Evolutionary conservation across 2,888 invertebrate genomes (phyloP).

Genomic region (Apoda limacodes): DNA sequence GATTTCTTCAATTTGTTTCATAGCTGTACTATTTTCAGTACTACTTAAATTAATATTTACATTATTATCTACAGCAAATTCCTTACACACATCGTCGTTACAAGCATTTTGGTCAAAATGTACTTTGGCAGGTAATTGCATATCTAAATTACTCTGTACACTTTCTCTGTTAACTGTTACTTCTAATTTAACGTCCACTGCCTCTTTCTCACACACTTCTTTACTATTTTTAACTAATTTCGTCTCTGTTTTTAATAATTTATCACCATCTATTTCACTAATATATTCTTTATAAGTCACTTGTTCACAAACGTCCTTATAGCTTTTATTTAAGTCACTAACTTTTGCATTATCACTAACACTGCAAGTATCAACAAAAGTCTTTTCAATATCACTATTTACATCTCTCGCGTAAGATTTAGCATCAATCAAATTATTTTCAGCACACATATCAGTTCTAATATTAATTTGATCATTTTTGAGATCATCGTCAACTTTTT

Average conservation of each 20-base stretch:
- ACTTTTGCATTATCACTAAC: slow-evolving; percentile 17
- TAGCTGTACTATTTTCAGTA: slow-evolving; percentile 30
- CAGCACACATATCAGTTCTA: slow-evolving; percentile 5
- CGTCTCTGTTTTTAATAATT: slow-evolving; percentile 33
- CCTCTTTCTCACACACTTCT: slow-evolving; percentile 29
- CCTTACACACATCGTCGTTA: slow-evolving; percentile 26
- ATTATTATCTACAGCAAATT: slow-evolving; percentile 21
- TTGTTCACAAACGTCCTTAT: slow-evolving; percentile 33
- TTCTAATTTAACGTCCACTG: slow-evolving; percentile 31
- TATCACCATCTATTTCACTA: slow-evolving; percentile 23
- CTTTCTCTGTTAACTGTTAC: slow-evolving; percentile 33
- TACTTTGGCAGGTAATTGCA: slow-evolving; percentile 28
- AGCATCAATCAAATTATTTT: slow-evolving; percentile 6
- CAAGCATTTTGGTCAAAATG: slow-evolving; percentile 29
- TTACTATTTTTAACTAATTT: slow-evolving; percentile 35
- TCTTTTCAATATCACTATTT: slow-evolving; percentile 3
- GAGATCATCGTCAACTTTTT: slow-evolving; percentile 1
- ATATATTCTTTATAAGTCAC: slow-evolving; percentile 34
- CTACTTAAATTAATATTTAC: slow-evolving; percentile 15
- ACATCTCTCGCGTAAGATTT: slow-evolving; percentile 3
- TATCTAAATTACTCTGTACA: slow-evolving; percentile 24
- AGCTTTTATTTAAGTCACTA: slow-evolving; percentile 18
- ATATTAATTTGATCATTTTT: slow-evolving; percentile 1
- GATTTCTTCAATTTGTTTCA: slow-evolving; percentile 47
- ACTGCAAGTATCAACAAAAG: slow-evolving; percentile 23